Evolutionary conservation across 64 coral and sea anemone species (phyloP).

Genomic region (Pocillopora damicornis): DNA sequence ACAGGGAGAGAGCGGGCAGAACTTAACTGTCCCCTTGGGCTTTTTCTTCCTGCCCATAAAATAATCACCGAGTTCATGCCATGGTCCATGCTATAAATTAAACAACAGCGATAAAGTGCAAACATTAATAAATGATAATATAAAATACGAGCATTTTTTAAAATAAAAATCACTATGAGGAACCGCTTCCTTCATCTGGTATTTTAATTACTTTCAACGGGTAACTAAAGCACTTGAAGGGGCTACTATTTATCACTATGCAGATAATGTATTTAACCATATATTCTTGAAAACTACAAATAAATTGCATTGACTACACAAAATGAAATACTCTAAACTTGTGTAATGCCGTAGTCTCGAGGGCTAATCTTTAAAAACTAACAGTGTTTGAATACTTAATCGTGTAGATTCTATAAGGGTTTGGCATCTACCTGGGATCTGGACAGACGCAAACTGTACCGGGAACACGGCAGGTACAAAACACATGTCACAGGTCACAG

Average conservation of each 20-base stretch:
- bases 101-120: not conserved
- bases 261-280: not conserved
- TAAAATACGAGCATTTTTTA: not conserved
- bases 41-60: conserved; percentile 27
- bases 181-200: not conserved
- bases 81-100: conserved; percentile 10
- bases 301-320: no score
- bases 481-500: no score
- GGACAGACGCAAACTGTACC: no score
- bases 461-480: no score
- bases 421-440: no score
- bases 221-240: not conserved
- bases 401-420: no score
- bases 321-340: no score
- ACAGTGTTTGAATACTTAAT: no score
- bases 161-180: not conserved
- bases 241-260: not conserved
- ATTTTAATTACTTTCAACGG: not conserved
- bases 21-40: conserved; percentile 44
- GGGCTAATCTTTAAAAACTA: no score
- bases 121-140: not conserved
- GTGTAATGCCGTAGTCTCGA: no score
- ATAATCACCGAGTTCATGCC: conserved; percentile 40
- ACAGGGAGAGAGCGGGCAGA: conserved; percentile 56
- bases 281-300: no score